Evolutionary conservation across 2,113 vertebrate species (phyloP).

Genomic region (Azemiops feae): DNA sequence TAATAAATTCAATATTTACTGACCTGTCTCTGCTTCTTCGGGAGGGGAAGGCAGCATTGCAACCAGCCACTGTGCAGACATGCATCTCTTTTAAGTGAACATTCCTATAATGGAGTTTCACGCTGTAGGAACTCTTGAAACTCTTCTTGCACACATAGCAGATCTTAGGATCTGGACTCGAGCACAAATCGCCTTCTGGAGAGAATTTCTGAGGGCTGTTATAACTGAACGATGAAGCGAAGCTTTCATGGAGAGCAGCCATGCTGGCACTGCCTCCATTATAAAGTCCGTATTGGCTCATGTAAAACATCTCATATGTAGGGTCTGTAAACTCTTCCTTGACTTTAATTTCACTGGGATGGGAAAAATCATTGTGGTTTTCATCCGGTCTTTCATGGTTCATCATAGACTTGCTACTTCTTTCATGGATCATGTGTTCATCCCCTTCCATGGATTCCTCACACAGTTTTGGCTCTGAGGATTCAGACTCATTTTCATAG

Average conservation of each 20-base stretch:
- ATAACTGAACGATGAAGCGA: slow-evolving; percentile 91
- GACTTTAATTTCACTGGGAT: slow-evolving; percentile 88
- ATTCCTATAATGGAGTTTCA: slow-evolving; percentile 99
- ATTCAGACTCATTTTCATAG: slow-evolving; percentile 97
- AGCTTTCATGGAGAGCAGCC: slow-evolving; percentile 95
- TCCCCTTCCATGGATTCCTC: slow-evolving; percentile 91
- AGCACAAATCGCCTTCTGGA: slow-evolving; percentile 92
- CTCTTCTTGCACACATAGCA: slow-evolving; percentile 99
- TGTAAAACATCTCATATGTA: slow-evolving; percentile 99
- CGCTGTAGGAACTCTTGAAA: slow-evolving; percentile 99
- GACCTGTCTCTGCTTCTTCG: slow-evolving; percentile 99
- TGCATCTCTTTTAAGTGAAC: slow-evolving; percentile 99
- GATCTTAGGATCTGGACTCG: slow-evolving; percentile 97
- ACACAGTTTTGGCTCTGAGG: slow-evolving; percentile 91
- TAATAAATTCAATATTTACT: slow-evolving; percentile 75
- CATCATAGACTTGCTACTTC: slow-evolving; percentile 72
- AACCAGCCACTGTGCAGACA: slow-evolving; percentile 97
- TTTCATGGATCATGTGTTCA: slow-evolving; percentile 72
- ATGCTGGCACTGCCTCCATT: slow-evolving; percentile 90
- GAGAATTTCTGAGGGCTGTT: slow-evolving; percentile 96
- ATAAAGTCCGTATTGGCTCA: slow-evolving; percentile 98
- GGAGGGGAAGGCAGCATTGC: slow-evolving; percentile 97
- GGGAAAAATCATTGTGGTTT: slow-evolving; percentile 84
- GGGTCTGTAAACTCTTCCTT: slow-evolving; percentile 97
- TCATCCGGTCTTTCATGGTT: slow-evolving; percentile 80